phyloP scores from a whole-genome alignment of 2,797 vertebrate species.

The Gymnothorax reevesii region DNA sequence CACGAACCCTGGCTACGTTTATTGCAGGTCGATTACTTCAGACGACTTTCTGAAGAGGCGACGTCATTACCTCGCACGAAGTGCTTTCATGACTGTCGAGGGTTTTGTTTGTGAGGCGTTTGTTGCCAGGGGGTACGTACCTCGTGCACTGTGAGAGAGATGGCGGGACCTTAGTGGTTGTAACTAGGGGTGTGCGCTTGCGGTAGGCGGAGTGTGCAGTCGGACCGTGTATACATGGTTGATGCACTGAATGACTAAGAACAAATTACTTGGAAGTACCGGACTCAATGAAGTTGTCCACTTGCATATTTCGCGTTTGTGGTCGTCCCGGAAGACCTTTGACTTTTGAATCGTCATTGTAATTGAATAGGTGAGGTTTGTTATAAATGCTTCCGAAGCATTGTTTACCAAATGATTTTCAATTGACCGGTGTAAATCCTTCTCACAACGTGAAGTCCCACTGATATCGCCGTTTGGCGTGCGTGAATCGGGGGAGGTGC shows the following conservation, averaged over 20 bases:
- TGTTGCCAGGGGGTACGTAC: not conserved
- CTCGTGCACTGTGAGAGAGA: not conserved
- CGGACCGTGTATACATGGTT: not conserved
- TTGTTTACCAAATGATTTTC: not conserved
- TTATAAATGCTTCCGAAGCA: not conserved
- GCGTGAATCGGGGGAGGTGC: constrained; percentile 14
- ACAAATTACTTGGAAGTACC: not conserved
- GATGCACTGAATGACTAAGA: too few relatives aligned
- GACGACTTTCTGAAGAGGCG: not conserved
- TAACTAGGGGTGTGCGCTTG: constrained; percentile 17
- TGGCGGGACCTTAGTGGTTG: constrained; percentile 20
- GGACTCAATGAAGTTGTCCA: not conserved
- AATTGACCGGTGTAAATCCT: constrained; percentile 12
- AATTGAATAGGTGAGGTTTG: not conserved
- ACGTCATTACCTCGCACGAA: not conserved
- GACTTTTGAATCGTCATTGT: not conserved
- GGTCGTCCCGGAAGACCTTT: not conserved
- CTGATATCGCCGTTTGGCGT: not conserved
- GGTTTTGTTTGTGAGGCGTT: not conserved
- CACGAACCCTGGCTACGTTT: too few relatives aligned
- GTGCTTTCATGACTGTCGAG: not conserved
- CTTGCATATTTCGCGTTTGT: not conserved
- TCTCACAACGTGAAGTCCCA: constrained; percentile 6
- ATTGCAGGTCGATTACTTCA: too few relatives aligned
- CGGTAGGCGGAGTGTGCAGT: constrained; percentile 15